A percentile compares a stretch with the other conserved stretches of the same genome.
These are phyloP conservation scores for Palythoa heliodiscus DNA, from an alignment of 92 coral and sea anemone species.

Conservation along the genomic window DNA sequence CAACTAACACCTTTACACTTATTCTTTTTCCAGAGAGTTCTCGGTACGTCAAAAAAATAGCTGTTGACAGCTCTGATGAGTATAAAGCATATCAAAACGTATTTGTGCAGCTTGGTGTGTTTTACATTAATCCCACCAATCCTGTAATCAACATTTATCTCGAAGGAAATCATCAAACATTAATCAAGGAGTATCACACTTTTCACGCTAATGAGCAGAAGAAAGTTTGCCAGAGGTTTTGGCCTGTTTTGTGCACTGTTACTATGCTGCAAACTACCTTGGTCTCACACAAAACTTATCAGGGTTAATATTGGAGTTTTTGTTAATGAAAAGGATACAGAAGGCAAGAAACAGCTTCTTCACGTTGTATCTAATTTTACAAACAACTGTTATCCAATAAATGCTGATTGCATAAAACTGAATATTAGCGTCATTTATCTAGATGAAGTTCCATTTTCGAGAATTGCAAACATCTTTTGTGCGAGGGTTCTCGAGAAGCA, in stretches of 20 bases:
- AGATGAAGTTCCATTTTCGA: conserved; percentile 42
- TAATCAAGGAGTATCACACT: not conserved
- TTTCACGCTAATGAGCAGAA: conserved; percentile 23
- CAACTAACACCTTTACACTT: not conserved
- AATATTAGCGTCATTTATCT: conserved; percentile 40
- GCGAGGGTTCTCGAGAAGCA: conserved; percentile 49
- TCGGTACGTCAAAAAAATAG: not conserved
- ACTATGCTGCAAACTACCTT: conserved; percentile 18
- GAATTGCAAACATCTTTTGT: conserved; percentile 64
- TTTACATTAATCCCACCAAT: not conserved
- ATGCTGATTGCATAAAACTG: conserved; percentile 16
- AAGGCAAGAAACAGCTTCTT: conserved; percentile 1
- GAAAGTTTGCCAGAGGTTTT: not conserved
- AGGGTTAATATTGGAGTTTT: conserved; percentile 5
- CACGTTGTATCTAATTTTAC: conserved; percentile 24
- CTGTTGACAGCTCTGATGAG: not conserved
- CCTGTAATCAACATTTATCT: not conserved
- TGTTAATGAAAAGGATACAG: not conserved
- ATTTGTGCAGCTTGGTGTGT: not conserved
- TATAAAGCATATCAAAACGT: not conserved
- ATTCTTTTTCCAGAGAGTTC: not conserved
- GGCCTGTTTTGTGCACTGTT: conserved; percentile 4
- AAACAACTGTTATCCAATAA: not conserved
- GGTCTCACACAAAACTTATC: not conserved
- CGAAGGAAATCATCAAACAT: conserved; percentile 7